A percentile compares a stretch with the other conserved stretches of the same genome.
Evolutionary conservation across 2,888 invertebrate species (phyloP).

Genomic region (Ormia ochracea): DNA sequence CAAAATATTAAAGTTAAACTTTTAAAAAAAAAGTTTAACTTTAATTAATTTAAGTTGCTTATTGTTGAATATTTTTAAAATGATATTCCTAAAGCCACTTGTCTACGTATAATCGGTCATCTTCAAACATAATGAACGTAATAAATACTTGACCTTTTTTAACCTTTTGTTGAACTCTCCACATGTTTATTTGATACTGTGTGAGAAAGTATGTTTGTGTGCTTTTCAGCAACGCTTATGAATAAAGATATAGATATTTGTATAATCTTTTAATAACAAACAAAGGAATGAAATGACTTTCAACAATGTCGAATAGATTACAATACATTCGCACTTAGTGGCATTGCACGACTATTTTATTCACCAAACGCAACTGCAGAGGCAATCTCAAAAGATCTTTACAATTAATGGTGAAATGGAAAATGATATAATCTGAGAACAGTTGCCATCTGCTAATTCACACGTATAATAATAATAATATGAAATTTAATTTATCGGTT

Average conservation of each 20-base stretch:
- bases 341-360: too few relatives aligned
- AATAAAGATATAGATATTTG: constrained; percentile 42
- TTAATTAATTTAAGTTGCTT: neutral
- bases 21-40: neutral
- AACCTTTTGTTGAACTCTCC: constrained; percentile 34
- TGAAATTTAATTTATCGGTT: too few relatives aligned
- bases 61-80: neutral
- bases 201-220: neutral
- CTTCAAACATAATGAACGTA: neutral
- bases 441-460: too few relatives aligned
- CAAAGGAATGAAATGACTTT: constrained; percentile 58
- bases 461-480: too few relatives aligned
- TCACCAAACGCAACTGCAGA: neutral
- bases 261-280: constrained; percentile 50
- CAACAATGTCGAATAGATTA: constrained; percentile 51
- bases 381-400: neutral
- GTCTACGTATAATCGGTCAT: constrained; percentile 8
- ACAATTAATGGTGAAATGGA: neutral
- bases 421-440: too few relatives aligned
- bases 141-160: constrained; percentile 22
- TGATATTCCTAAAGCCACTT: neutral
- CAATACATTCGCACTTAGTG: constrained; percentile 1
- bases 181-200: neutral
- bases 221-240: constrained; percentile 7
- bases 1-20: too few relatives aligned